Evolutionary conservation across 2,113 vertebrate genomes (phyloP).

Genomic region (Limnothrissa miodon): DNA sequence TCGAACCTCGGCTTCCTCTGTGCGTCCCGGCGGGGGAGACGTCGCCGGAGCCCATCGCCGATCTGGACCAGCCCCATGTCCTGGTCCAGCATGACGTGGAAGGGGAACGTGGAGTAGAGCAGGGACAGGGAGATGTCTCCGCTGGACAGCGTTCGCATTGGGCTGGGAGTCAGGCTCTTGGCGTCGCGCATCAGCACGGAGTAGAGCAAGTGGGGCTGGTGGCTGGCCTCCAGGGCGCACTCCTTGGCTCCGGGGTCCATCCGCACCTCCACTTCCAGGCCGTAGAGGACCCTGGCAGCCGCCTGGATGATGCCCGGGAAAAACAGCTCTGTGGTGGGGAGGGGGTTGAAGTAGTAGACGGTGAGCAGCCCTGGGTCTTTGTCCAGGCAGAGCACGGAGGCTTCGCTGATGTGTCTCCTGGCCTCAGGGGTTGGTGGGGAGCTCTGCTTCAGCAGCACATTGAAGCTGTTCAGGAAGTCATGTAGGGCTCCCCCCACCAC

Average conservation of each 20-base stretch:
- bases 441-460: conserved; percentile 90
- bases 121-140: conserved; percentile 86
- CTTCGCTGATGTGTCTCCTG: conserved; percentile 75
- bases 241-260: conserved; percentile 76
- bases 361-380: conserved; percentile 87
- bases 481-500: conserved; percentile 94
- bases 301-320: conserved; percentile 91
- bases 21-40: conserved; percentile 81
- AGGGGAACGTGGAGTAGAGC: conserved; percentile 95
- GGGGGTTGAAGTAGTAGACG: conserved; percentile 93
- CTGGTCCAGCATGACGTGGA: conserved; percentile 94
- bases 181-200: conserved; percentile 82
- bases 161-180: conserved; percentile 81
- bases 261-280: conserved; percentile 84
- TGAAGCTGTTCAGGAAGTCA: conserved; percentile 97
- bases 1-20: conserved; percentile 81
- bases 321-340: conserved; percentile 83
- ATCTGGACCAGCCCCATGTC: conserved; percentile 89
- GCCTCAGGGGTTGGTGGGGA: conserved; percentile 57
- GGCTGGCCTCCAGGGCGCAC: conserved; percentile 80
- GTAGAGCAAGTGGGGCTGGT: conserved; percentile 88
- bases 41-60: conserved; percentile 87
- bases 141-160: conserved; percentile 83
- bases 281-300: conserved; percentile 83
- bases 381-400: conserved; percentile 93